These are phyloP conservation scores for Drosophila rhopaloa DNA, from an alignment of 1,140 invertebrate species.

Conservation along the genomic window DNA sequence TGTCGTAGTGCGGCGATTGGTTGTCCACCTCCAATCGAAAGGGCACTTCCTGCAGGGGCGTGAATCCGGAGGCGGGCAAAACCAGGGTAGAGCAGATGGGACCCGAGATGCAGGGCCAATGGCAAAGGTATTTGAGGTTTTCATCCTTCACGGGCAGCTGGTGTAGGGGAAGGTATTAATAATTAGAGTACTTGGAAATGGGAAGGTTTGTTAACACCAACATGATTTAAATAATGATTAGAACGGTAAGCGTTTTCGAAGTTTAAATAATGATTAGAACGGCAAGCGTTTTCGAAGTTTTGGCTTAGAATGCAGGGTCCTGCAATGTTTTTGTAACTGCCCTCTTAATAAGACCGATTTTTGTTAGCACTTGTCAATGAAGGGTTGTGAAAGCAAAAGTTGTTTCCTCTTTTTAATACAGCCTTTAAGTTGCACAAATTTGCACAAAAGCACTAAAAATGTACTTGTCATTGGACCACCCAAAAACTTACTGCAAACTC, in stretches of 20 bases:
- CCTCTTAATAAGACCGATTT: too few relatives aligned
- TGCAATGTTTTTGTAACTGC: too few relatives aligned
- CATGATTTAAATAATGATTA: background rate
- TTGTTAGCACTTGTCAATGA: too few relatives aligned
- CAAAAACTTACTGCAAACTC: conserved; percentile 69
- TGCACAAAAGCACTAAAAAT: too few relatives aligned
- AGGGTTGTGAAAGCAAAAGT: too few relatives aligned
- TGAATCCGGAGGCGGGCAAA: conserved; percentile 73
- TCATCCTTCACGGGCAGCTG: conserved; percentile 77
- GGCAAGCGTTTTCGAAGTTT: too few relatives aligned
- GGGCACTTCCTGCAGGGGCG: conserved; percentile 71
- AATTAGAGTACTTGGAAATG: background rate
- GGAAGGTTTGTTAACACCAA: background rate
- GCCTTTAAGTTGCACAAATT: too few relatives aligned
- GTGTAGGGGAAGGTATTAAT: background rate
- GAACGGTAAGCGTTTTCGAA: too few relatives aligned
- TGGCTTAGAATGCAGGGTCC: too few relatives aligned
- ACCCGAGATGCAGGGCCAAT: conserved; percentile 79
- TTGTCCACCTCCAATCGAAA: conserved; percentile 78
- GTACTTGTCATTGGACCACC: background rate
- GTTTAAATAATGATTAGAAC: too few relatives aligned
- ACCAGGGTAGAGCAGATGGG: conserved; percentile 67
- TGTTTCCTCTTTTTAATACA: too few relatives aligned
- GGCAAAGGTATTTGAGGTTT: conserved; percentile 80
- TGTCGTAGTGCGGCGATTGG: conserved; percentile 79